Base-by-base conservation (phyloP, 2,888 invertebrate species). In the Heliconius hortense region DNA sequence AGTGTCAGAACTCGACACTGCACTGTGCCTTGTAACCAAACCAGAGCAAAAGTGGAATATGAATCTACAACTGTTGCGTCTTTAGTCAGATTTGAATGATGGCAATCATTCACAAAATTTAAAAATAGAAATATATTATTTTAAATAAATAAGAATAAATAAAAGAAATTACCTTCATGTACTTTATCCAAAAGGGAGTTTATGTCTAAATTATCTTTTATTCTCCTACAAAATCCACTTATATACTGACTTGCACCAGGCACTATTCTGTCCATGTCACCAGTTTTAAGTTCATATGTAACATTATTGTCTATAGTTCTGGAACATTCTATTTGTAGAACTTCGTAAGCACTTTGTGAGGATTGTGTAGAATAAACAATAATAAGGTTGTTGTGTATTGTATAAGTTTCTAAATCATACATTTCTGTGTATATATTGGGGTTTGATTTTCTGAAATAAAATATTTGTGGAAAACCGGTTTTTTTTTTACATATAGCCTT, bases 101-200 rank as follows among this genome's bases (percentile, higher is more conserved):
- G 26, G 26, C 28, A 2, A 28, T 31, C 31, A 43, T 43, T 43
- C 15, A 43, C 13, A 4, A 43, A 15, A 43, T 43, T 43, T 43
- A 15, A 43, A 43, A 43, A 8, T 8, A 35, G 8, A 31, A 31
- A 43, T 1, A 43, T 43, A 43, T 15, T 18, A 15, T 43, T 43
- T 43, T 1, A 43, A 15, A 5, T 1, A 43, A 43, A 43, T 43
- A 13, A 15, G 48, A 4, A 35, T 63, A 63, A 21, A 21, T n/a
- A 31, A 64, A 35, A 13, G 0, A 35, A n/a, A 8, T 35, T 83
- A 94, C 95, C 94, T 87, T 85, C 88, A 86, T 94, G 93, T 28
- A 95, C 93, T 81, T 88, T 90, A 82, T 94, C 91, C 77, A 95
- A 80, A 76, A 95, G 86, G 66, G 86, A 83, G 77, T 89, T 89